These are phyloP conservation scores for Exocentrus adspersus DNA, from an alignment of 2,888 invertebrate genomes.

Conservation along the genomic window DNA sequence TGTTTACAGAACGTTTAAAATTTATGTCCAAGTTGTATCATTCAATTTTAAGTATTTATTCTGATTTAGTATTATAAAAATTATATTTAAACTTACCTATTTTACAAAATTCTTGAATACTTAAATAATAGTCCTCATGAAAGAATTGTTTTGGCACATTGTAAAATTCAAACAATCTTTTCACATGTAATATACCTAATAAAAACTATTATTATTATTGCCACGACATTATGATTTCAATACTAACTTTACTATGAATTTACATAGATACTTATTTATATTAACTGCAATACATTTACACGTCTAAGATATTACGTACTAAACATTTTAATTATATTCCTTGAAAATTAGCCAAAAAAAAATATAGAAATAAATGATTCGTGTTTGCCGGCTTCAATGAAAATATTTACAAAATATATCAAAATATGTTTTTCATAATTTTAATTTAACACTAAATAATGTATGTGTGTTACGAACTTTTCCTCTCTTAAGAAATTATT, in stretches of 20 bases:
- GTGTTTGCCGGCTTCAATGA: background rate
- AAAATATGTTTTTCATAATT: conserved; percentile 19
- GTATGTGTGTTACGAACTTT: background rate
- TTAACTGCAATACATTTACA: conserved; percentile 1
- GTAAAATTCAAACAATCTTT: background rate
- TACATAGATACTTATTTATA: too few relatives aligned
- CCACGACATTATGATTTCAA: background rate
- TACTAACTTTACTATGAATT: background rate
- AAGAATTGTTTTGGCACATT: conserved; percentile 1
- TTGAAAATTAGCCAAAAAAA: conserved; percentile 19
- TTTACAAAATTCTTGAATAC: background rate
- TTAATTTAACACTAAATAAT: conserved; percentile 10
- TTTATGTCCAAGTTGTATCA: background rate
- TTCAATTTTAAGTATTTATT: background rate
- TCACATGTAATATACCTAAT: too few relatives aligned
- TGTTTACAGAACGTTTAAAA: conserved; percentile 8
- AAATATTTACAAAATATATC: conserved; percentile 11
- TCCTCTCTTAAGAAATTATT: conserved; percentile 2
- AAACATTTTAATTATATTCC: conserved; percentile 17
- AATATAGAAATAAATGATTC: conserved; percentile 10
- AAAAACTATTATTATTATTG: too few relatives aligned
- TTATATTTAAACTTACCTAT: background rate
- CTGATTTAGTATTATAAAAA: background rate
- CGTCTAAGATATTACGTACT: background rate
- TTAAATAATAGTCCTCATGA: background rate